Evolutionary conservation across 2,888 invertebrate species (phyloP).

Genomic region (Hartigia nigra): DNA sequence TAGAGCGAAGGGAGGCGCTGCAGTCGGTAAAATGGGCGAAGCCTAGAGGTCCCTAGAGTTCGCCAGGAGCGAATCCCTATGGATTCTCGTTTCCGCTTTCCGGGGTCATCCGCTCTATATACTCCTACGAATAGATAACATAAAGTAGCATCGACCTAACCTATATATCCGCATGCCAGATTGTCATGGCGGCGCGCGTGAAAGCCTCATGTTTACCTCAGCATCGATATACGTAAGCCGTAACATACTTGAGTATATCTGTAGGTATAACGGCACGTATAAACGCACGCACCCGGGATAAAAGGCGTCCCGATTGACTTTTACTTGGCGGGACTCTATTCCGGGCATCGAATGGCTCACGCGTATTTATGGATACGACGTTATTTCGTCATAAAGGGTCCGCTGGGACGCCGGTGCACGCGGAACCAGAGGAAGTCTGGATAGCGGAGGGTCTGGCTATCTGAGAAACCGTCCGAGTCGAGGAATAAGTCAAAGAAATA

Average conservation of each 20-base stretch:
- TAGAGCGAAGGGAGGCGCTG: constrained; percentile 6
- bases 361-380: constrained; percentile 52
- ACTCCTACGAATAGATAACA: neutral
- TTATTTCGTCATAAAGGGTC: constrained; percentile 57
- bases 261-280: neutral
- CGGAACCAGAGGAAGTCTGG: neutral
- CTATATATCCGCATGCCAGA: neutral
- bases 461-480: neutral
- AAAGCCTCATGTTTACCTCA: neutral
- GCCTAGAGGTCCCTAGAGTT: neutral
- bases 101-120: neutral
- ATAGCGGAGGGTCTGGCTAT: neutral
- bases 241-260: neutral
- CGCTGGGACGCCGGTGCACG: constrained; percentile 25
- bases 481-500: neutral
- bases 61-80: neutral
- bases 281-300: neutral
- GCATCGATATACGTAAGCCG: neutral
- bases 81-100: neutral
- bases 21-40: neutral
- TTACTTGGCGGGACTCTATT: constrained; percentile 37
- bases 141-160: neutral
- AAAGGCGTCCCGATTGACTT: constrained; percentile 17
- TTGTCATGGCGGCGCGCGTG: neutral
- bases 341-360: constrained; percentile 48